Conservation (phyloP, 1,140 invertebrate species). For the Nasonia giraulti region DNA sequence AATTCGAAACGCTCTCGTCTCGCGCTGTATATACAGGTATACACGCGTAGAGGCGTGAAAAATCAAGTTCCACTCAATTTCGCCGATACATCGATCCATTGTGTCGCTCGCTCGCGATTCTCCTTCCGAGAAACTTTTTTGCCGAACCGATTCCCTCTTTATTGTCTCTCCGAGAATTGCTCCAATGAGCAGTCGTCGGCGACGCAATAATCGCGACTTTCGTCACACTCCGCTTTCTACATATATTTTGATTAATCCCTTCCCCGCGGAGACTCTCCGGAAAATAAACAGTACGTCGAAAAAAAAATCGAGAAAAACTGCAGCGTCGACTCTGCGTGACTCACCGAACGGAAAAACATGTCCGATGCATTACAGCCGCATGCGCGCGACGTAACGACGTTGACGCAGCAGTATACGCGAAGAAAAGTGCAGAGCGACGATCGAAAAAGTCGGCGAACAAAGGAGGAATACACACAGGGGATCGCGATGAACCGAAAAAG, state of each 20-base stretch:
- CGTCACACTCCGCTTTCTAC: too few relatives aligned
- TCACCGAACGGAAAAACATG: not conserved
- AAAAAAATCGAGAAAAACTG: not conserved
- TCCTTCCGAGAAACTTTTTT: too few relatives aligned
- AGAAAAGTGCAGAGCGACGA: not conserved
- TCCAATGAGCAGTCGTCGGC: too few relatives aligned
- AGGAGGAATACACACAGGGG: not conserved
- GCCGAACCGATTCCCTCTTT: too few relatives aligned
- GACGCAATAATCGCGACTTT: too few relatives aligned
- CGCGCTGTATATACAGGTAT: too few relatives aligned
- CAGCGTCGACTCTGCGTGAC: not conserved
- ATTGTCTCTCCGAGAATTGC: too few relatives aligned
- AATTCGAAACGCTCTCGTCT: not conserved
- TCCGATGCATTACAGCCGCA: not conserved
- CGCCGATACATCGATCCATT: too few relatives aligned
- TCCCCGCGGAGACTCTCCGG: not conserved
- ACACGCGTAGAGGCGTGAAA: too few relatives aligned
- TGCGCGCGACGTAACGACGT: not conserved
- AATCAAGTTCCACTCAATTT: not conserved
- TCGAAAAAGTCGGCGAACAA: not conserved
- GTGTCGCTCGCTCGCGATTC: too few relatives aligned
- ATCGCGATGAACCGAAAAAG: constrained; percentile 5
- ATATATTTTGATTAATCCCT: too few relatives aligned
- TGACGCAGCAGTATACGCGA: not conserved
- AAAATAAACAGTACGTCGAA: not conserved